phyloP scores from a whole-genome alignment of 2,888 invertebrate species.

The Hypomecis punctinalis region DNA sequence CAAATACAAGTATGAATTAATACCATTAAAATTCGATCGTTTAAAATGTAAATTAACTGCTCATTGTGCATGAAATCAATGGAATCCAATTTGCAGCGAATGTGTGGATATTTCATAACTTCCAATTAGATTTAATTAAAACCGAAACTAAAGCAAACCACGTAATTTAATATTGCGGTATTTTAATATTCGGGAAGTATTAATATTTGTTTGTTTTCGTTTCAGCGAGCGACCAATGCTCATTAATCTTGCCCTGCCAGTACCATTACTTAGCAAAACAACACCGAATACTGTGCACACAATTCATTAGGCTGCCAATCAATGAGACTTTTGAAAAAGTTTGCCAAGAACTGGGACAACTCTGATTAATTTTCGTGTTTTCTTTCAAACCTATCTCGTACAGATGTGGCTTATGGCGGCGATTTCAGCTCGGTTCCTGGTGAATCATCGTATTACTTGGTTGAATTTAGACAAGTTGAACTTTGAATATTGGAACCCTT shows the following conservation, averaged over 20 bases:
- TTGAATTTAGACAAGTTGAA: too few species aligned
- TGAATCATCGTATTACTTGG: too few species aligned
- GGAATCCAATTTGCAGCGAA: conserved; percentile 15
- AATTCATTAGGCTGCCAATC: conserved; percentile 48
- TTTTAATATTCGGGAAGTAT: conserved; percentile 17
- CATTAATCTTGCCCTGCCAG: conserved; percentile 36
- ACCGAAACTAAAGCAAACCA: conserved; percentile 23
- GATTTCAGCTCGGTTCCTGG: too few species aligned
- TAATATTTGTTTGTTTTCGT: conserved; percentile 26
- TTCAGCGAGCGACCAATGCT: conserved; percentile 30
- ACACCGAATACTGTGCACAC: conserved; percentile 35
- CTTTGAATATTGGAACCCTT: too few species aligned
- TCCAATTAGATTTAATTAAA: conserved; percentile 26
- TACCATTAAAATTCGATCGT: background rate
- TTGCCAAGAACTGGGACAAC: conserved; percentile 21
- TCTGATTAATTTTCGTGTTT: too few species aligned
- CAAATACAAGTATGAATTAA: too few species aligned
- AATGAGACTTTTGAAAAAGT: conserved; percentile 13
- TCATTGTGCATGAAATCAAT: background rate
- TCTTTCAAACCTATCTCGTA: background rate
- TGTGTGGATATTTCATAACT: conserved; percentile 7
- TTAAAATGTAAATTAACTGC: conserved; percentile 1
- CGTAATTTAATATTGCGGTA: conserved; percentile 19
- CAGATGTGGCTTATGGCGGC: too few species aligned
- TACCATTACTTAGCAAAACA: conserved; percentile 37